Evolutionary conservation across 2,888 invertebrate genomes (phyloP).

Genomic region (Acleris sparsana): DNA sequence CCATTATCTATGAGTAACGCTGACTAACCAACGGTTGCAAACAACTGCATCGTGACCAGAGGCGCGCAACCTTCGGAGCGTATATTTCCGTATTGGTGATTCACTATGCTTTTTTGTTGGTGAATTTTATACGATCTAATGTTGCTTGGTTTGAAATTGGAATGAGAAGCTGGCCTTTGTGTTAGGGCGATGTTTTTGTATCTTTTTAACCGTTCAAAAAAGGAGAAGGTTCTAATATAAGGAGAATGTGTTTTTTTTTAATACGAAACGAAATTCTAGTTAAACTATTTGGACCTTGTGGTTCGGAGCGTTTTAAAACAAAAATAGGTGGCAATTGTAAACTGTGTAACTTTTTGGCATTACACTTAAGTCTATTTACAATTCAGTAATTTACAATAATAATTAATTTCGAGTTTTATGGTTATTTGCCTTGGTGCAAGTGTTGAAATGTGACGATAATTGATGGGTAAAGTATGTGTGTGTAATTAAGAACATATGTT

Average conservation of each 20-base stretch:
- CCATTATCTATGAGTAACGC: constrained; percentile 40
- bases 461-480: too few relatives aligned
- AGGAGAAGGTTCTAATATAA: background rate
- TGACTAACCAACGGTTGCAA: constrained; percentile 39
- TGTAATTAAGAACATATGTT: too few relatives aligned
- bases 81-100: constrained; percentile 46
- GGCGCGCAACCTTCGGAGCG: constrained; percentile 33
- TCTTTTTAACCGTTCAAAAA: background rate
- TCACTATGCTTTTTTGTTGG: constrained; percentile 45
- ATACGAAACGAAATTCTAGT: too few relatives aligned
- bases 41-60: constrained; percentile 42
- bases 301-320: too few relatives aligned
- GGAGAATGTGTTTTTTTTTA: background rate
- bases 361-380: too few relatives aligned
- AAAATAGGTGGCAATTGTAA: too few relatives aligned
- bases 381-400: too few relatives aligned
- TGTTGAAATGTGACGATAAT: too few relatives aligned
- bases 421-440: too few relatives aligned
- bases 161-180: constrained; percentile 7
- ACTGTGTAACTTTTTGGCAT: too few relatives aligned
- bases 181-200: background rate
- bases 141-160: constrained; percentile 22
- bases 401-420: too few relatives aligned
- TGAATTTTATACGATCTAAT: constrained; percentile 24
- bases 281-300: too few relatives aligned